These are phyloP conservation scores for Lydus trimaculatus DNA, from an alignment of 2,888 invertebrate species.

Conservation along the genomic window DNA sequence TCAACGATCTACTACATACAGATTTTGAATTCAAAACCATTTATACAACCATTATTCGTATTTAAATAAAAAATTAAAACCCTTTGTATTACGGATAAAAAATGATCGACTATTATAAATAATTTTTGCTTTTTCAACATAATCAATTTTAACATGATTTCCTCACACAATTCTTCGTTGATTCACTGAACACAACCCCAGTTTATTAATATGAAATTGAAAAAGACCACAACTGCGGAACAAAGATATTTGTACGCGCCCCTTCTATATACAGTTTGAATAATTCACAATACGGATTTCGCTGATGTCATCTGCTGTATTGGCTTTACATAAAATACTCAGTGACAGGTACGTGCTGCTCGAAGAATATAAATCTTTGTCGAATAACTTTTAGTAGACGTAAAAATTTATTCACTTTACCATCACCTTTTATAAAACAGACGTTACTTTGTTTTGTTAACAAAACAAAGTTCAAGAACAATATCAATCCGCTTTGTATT, in stretches of 20 bases:
- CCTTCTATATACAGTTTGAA: constrained; percentile 32
- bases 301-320: constrained; percentile 40
- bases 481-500: neutral
- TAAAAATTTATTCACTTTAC: constrained; percentile 26
- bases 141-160: neutral
- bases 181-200: constrained; percentile 4
- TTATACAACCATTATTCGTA: neutral
- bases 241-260: constrained; percentile 17
- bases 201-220: constrained; percentile 17
- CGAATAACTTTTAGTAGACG: constrained; percentile 25
- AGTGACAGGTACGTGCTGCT: constrained; percentile 38
- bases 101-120: neutral
- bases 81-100: neutral
- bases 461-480: constrained; percentile 1
- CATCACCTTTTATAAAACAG: constrained; percentile 19
- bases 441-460: constrained; percentile 20
- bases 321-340: constrained; percentile 42
- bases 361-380: constrained; percentile 36
- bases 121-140: no score
- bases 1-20: neutral
- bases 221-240: constrained; percentile 8
- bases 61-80: neutral
- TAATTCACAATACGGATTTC: constrained; percentile 38
- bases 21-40: neutral
- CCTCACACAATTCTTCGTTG: neutral